Evolutionary conservation across 2,888 invertebrate genomes (phyloP), one percentile per base, ranked within the genome.

Genomic region (Machimus rusticus): DNA sequence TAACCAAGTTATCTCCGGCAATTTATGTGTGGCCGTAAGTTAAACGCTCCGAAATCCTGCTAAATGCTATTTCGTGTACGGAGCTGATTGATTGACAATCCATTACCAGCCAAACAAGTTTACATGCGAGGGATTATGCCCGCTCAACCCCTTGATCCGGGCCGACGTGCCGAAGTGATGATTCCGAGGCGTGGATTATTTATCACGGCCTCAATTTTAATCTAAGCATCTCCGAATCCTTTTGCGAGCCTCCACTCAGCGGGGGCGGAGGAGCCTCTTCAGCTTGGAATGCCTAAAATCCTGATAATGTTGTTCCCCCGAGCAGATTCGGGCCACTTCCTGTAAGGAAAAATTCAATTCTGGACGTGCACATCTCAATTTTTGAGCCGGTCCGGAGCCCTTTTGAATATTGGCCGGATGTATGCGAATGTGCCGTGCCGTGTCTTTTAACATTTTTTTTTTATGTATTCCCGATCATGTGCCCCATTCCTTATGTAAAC

Each of bases 391-490:
- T 12, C 57, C 23, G 9, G 57, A 4, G 5, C n/a, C 37, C 23
- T 14, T 84, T 74, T 84, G 84, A 84, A 84, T 84, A 84, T 84
- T 66, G 84, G 43, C 74, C 43, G 55, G 2, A 55, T 34, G 34
- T 37, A 81, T 81, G 81, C 37, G 55, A 66, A 66, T 66, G 66
- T 66, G 81, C 55, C 55, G 81, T 9, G 23, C 31, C 23, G 31
- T 57, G 84, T 57, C 84, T 66, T 84, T 84, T 84, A 66, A 84
- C 57, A n/a, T n/a, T n/a, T n/a, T 23, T 86, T 81, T 39, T 86
- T 86, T 86, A 86, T 86, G 23, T 86, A 86, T 86, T 86, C 86
- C 78, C 55, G 86, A 86, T 86, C 86, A 86, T 86, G 86, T 55
- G 51, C 55, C 77, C 37, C 34, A 34, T 74, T 51, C 76, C 43